Evolutionary conservation across 2,888 invertebrate species (phyloP), one percentile per base, ranked within the genome.

Genomic region (Watsonalla binaria): DNA sequence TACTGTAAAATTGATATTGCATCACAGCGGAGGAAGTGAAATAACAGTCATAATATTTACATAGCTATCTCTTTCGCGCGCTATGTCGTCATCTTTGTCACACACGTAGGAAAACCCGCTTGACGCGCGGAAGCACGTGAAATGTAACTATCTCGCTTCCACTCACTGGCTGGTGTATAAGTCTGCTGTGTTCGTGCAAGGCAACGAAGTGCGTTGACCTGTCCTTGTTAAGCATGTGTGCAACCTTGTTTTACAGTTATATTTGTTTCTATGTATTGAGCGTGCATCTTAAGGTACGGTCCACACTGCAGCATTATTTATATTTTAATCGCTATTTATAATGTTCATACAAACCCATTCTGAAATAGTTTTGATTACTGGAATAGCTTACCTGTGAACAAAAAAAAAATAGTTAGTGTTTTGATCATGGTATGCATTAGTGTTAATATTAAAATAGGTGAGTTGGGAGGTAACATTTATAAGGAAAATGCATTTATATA

Each of bases 181-280:
- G 52, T 70, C 73, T 59, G 67, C 76, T 75, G 73, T 80, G 72
- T 74, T 86, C 82, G 78, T 79, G 84, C 90, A 90, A 90, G 90
- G 90, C 89, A 89, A 90, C 84, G 63, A 83, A 88, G 90, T 86
- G 84, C 90, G 83, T 88, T 90, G 90, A 90, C 90, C 90, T 90
- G 90, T 90, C 90, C 90, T 90, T 90, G 90, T 82, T 90, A 71
- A 57, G 72, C 58, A 68, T 81, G 90, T 90, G 90, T 90, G 90
- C 85, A 90, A 88, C 90, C 90, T 90, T 90, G 89, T 88, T 86
- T 82, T 88, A 86, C 86, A 84, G 87, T 87, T 87, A 85, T 81
- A 84, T 75, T 61, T 62, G 67, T 74, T 60, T 79, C 62, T 75
- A 72, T 84, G 80, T 83, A 72, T 84, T 82, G 63, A 68, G 68